Base-by-base conservation (phyloP, 2,888 invertebrate genomes). In the Chymomyza fuscimana region DNA sequence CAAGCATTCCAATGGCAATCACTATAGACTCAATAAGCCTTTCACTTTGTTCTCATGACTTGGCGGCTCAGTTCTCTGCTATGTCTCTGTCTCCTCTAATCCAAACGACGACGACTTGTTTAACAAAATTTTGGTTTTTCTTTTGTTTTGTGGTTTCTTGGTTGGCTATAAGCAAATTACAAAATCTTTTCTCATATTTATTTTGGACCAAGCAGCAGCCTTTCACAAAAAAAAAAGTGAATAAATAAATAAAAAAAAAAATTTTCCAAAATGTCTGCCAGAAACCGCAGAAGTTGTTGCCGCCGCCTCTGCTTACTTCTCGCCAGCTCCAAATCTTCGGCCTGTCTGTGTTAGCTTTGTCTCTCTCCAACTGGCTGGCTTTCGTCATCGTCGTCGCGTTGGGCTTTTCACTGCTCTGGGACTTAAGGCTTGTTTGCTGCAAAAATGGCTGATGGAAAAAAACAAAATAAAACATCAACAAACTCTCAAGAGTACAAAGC, bases 161-260 rank as follows among this genome's bases (percentile, higher is more conserved):
- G 15, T 68, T 72, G 65, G 6, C 12, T 46, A 10, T 46, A 64
- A 70, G 73, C 82, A 75, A 76, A 85, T 82, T 81, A 81, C 80
- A 79, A 79, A 36, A 64, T 59, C 32, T 74, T 81, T 82, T 82
- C 82, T 76, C 82, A 76, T 82, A 80, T 85, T 80, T 78, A 76
- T 80, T 82, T 82, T 86, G 76, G 86, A 12, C 40, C 40, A 46
- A 46, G 40, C 40, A 46, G 70, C 76, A 74, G 74, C 83, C 82
- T 82, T 86, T 86, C 83, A 86, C 86, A 78, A 19, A 85, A 80
- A 68, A 63, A 64, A 74, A 77, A 66, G 62, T 60, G 12, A 46
- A 46, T 46, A 46, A 46, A 46, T 60, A 46, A 46, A 46, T 46
- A 46, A 46, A 46, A 46, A 46, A 40, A 40, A 46, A 46, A 46